A percentile compares a stretch with the other conserved stretches of the same genome.
phyloP scores from a whole-genome alignment of 1,140 invertebrate genomes.

The Mamestra configurata region DNA sequence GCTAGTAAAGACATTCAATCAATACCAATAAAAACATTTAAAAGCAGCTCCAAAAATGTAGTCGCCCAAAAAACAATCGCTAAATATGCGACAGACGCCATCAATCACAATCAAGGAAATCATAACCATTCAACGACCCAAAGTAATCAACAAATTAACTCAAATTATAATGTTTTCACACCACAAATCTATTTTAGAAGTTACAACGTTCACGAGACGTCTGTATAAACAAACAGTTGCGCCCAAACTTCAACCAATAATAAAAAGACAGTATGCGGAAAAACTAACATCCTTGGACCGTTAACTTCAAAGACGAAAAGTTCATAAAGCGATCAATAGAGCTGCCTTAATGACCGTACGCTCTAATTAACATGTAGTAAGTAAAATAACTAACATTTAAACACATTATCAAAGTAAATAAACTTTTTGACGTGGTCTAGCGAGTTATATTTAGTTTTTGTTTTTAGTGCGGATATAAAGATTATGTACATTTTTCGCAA shows the following conservation, averaged over 20 bases:
- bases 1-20: background rate
- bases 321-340: slow-evolving; percentile 82
- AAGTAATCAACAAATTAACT: slow-evolving; percentile 71
- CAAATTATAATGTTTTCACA: slow-evolving; percentile 83
- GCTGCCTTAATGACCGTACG: slow-evolving; percentile 65
- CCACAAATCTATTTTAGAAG: slow-evolving; percentile 84
- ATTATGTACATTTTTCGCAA: slow-evolving; percentile 32
- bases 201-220: slow-evolving; percentile 71
- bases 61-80: background rate
- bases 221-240: slow-evolving; percentile 82
- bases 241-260: slow-evolving; percentile 86
- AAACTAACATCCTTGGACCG: slow-evolving; percentile 85
- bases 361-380: slow-evolving; percentile 70
- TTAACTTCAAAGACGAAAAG: slow-evolving; percentile 83
- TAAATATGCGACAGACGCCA: background rate
- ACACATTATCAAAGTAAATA: slow-evolving; percentile 50
- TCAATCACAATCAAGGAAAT: slow-evolving; percentile 40
- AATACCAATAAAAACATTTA: background rate
- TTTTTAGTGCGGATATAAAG: slow-evolving; percentile 36
- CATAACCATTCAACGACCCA: slow-evolving; percentile 31
- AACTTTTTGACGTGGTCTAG: slow-evolving; percentile 40
- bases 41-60: too few species aligned
- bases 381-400: slow-evolving; percentile 57
- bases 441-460: slow-evolving; percentile 23
- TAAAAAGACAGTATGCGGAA: slow-evolving; percentile 87